Base-by-base conservation (phyloP, 2,888 invertebrate species). In the Pogonocherus hispidulus region DNA sequence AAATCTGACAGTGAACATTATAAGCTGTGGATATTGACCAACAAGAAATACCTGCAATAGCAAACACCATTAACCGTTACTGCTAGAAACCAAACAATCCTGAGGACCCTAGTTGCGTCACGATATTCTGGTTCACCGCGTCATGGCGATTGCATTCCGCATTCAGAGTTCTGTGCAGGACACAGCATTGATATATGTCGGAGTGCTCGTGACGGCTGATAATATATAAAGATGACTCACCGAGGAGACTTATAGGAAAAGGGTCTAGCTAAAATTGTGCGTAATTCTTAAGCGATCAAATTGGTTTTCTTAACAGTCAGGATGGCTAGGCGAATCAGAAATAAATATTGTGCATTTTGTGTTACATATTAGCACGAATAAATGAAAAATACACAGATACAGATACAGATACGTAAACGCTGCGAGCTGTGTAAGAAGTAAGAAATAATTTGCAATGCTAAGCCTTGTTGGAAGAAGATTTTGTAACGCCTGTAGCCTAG, bases 191-290 rank as follows among this genome's bases (percentile, higher is more conserved):
- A 82, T 81, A 79, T 80, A 81, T 81, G 77, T 73, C 72, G 75
- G 46, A 70, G 72, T 82, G 81, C 63, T 69, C 68, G 65, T 80
- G 81, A 81, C 81, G 77, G 79, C 77, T 78, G 80, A 80, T 80
- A 79, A 82, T 79, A 78, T 81, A 80, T 80, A 78, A 78, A 76
- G 79, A 80, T 81, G 82, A 81, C 77, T 81, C 82, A 80, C 71
- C 41, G 54, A 47, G 46, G n/a, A n/a, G n/a, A n/a, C n/a, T n/a
- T n/a, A 51, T 62, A 44, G 51, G 62, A 14, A 46, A 62, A 62
- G 60, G 51, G 27, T 16, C 49, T 23, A 23, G 11, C 32, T 18
- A 49, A 44, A 57, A 44, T 37, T n/a, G n/a, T n/a, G n/a, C n/a
- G n/a, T n/a, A n/a, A n/a, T n/a, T n/a, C n/a, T n/a, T n/a, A n/a